These are phyloP conservation scores for Lepilemur septentrionalis DNA, from an alignment of 2,797 vertebrate species.

Conservation along the genomic window DNA sequence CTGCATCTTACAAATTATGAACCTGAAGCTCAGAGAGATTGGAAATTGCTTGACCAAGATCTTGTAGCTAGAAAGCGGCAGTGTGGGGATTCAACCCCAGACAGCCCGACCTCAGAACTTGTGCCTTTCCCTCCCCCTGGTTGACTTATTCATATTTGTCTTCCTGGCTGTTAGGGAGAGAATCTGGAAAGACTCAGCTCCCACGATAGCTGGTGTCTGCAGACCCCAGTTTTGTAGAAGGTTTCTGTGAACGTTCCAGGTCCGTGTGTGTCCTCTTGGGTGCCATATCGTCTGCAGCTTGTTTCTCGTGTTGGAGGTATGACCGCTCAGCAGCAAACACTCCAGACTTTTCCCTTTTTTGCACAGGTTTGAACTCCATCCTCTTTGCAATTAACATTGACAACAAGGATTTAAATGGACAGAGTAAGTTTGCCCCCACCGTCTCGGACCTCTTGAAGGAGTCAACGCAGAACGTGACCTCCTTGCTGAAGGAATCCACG, in stretches of 20 bases:
- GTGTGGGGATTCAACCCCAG: background rate
- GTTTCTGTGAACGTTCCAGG: background rate
- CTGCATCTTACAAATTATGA: background rate
- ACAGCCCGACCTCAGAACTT: background rate
- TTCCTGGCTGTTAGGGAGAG: background rate
- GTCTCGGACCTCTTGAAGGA: conserved; percentile 96
- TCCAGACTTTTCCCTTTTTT: background rate
- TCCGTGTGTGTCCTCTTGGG: background rate
- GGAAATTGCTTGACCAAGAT: background rate
- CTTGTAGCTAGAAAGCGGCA: background rate
- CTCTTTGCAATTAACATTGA: conserved; percentile 99
- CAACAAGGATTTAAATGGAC: conserved; percentile 96
- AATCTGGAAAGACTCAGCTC: background rate
- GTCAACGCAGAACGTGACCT: conserved; percentile 96
- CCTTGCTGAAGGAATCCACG: conserved; percentile 94
- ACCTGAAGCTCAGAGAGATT: background rate
- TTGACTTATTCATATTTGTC: background rate
- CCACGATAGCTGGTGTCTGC: background rate
- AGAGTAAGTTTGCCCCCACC: conserved; percentile 86
- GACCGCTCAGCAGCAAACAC: background rate
- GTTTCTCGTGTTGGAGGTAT: background rate
- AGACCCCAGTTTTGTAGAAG: background rate
- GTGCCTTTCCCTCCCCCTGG: background rate
- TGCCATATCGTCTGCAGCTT: fast-evolving
- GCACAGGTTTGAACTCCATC: conserved; percentile 96